Base-by-base conservation (phyloP, 2,113 vertebrate genomes). In the Pogona vitticeps region DNA sequence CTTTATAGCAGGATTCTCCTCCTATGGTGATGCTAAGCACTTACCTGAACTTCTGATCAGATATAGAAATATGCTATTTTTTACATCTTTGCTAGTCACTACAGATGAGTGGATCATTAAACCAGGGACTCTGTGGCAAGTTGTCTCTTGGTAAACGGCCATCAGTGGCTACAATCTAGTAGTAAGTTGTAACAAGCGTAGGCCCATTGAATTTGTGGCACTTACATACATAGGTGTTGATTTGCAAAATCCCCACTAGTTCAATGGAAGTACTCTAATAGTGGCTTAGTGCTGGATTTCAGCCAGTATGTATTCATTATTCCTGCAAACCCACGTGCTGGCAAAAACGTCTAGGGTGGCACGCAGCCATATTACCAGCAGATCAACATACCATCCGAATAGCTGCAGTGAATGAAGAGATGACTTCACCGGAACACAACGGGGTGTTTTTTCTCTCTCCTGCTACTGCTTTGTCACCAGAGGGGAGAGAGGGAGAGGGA, bases 361-460 rank as follows among this genome's bases (percentile, higher is more conserved):
- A 13, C 31, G 40, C 23, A n/a, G 46, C 80, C 31, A 36, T 15
- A 71, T 56, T 56, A 33, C 40, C 38, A 36, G 56, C 38, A 76
- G 80, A 70, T 71, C n/a, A 10, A 77, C 56, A 52, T 52, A 82
- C 71, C 71, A 40, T 76, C 14, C 61, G 58, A 61, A 26, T 6
- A 38, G 56, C 72, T 63, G 42, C 28, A 31, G 83, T 38, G 63
- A 76, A 65, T 23, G 40, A 76, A 40, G 42, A 17, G 40, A 84
- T 84, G 83, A 84, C 72, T 33, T 76, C 71, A 84, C 83, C 83
- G 58, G 83, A 84, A 84, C 38, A 33, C 12, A 17, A 42, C 58
- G 14, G 71, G 46, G 38, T 15, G 28, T 59, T 76, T 76, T n/a
- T n/a, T n/a, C n/a, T n/a, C n/a, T n/a, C n/a, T n/a, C n/a, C n/a